A percentile compares a stretch with the other conserved stretches of the same genome.
phyloP scores from a whole-genome alignment of 2,797 vertebrate genomes.

The Tapera naevia region DNA sequence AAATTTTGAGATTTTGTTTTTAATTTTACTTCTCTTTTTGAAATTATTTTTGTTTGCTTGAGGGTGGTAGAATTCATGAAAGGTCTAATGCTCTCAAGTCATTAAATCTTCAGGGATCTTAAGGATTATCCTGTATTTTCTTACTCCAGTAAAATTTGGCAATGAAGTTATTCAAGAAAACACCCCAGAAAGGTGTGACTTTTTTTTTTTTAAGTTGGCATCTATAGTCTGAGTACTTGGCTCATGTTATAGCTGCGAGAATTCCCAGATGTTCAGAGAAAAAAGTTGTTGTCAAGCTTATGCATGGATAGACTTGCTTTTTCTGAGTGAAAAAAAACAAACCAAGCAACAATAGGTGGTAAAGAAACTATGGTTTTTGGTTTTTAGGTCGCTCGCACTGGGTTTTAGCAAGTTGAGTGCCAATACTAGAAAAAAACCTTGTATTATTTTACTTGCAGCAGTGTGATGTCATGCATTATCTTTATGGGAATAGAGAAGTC shows the following conservation, averaged over 20 bases:
- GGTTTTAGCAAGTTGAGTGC: not conserved
- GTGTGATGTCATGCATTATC: not conserved
- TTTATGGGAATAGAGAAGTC: not conserved
- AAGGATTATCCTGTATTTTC: not conserved
- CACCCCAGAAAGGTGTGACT: not conserved
- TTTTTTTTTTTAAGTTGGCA: not conserved
- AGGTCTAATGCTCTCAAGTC: not conserved
- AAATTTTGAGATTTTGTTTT: not conserved
- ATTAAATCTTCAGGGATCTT: not conserved
- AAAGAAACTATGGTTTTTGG: not conserved
- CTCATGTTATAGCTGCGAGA: not conserved
- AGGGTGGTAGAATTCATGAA: not conserved
- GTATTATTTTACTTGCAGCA: not conserved
- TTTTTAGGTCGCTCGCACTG: not conserved
- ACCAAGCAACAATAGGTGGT: not conserved
- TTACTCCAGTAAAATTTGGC: not conserved
- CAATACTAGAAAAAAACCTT: not conserved
- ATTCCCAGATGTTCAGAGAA: not conserved
- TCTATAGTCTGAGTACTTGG: not conserved
- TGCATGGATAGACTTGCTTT: not conserved
- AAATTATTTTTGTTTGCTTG: not conserved
- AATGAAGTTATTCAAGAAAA: not conserved
- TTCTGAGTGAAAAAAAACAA: not conserved
- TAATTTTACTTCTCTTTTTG: not conserved
- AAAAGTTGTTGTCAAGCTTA: not conserved